Evolutionary conservation across 2,888 invertebrate genomes (phyloP).

Genomic region (Cabera pusaria): DNA sequence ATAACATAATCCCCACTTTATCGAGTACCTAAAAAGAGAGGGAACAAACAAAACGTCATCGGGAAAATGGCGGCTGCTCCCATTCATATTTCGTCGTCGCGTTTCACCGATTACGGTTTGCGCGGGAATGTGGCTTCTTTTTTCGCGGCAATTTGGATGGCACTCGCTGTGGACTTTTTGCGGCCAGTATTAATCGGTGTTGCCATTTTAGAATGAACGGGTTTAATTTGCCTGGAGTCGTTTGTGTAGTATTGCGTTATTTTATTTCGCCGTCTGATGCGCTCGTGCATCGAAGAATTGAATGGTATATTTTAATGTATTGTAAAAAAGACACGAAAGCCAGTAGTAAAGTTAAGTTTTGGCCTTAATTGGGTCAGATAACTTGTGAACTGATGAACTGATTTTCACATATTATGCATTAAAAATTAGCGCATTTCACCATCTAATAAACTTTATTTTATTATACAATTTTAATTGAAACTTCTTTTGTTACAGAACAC

Average conservation of each 20-base stretch:
- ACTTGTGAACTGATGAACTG: too few species aligned
- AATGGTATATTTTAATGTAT: too few species aligned
- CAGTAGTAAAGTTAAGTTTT: too few species aligned
- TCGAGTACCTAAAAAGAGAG: constrained; percentile 38
- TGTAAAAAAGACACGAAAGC: too few species aligned
- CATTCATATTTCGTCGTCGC: constrained; percentile 49
- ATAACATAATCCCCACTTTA: constrained; percentile 46
- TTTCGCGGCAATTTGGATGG: constrained; percentile 67
- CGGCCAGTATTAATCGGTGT: constrained; percentile 74
- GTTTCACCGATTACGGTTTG: constrained; percentile 65
- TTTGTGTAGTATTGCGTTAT: constrained; percentile 40
- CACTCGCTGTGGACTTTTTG: constrained; percentile 66
- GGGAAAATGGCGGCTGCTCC: constrained; percentile 54
- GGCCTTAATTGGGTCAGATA: too few species aligned
- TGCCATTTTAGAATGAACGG: constrained; percentile 62
- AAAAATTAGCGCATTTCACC: too few species aligned
- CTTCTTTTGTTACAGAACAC: constrained; percentile 48
- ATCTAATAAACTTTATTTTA: too few species aligned
- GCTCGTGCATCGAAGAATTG: constrained; percentile 1
- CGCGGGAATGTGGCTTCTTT: constrained; percentile 56
- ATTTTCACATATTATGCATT: too few species aligned
- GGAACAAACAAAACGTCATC: constrained; percentile 57
- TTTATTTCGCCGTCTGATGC: constrained; percentile 25
- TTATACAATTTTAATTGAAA: neutral
- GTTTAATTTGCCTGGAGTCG: constrained; percentile 52